Conservation (phyloP, 2,888 invertebrate genomes). For the Eilema depressum region DNA sequence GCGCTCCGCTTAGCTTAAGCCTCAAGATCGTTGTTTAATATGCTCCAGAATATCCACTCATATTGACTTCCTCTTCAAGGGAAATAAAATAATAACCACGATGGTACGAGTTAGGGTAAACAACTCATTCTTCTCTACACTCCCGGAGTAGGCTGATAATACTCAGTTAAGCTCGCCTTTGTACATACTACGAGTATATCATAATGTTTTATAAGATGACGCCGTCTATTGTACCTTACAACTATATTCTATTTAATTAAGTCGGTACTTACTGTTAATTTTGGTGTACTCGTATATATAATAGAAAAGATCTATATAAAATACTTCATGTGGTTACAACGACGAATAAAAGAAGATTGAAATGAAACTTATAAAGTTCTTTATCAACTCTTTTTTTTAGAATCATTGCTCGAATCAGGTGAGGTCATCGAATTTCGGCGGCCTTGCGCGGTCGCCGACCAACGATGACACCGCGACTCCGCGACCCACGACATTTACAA, state of each 20-base stretch:
- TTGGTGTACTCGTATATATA: constrained; percentile 46
- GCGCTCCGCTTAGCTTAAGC: neutral
- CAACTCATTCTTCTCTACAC: neutral
- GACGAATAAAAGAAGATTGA: no score
- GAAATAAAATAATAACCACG: neutral
- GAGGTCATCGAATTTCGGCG: constrained; percentile 83
- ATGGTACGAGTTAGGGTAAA: no score
- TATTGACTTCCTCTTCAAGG: neutral
- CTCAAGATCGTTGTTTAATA: neutral
- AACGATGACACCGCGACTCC: constrained; percentile 72
- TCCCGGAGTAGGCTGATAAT: neutral
- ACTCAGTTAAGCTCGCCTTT: neutral
- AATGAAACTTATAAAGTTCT: no score
- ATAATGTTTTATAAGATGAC: neutral
- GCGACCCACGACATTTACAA: constrained; percentile 74
- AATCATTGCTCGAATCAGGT: constrained; percentile 62
- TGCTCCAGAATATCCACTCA: neutral
- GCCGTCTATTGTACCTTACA: neutral
- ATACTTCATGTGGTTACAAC: no score
- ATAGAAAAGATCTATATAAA: neutral
- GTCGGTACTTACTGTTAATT: constrained; percentile 31
- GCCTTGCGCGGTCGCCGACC: constrained; percentile 85
- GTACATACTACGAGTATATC: neutral
- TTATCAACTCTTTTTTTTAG: constrained; percentile 51
- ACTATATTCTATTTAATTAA: neutral